Evolutionary conservation across 2,113 vertebrate genomes (phyloP).

Genomic region (Trichomycterus rosablanca): DNA sequence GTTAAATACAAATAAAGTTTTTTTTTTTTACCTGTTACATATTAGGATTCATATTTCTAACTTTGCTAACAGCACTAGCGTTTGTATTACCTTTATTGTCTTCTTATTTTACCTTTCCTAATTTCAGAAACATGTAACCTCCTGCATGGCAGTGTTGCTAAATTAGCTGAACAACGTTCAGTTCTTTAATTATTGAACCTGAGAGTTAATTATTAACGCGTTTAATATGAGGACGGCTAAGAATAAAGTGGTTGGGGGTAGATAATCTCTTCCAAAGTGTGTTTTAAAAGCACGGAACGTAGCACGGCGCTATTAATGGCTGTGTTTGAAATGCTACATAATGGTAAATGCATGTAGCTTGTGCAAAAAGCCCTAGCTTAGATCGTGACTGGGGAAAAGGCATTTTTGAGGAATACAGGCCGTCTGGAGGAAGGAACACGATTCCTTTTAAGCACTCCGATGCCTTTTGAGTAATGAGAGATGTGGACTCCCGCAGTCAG

Average conservation of each 20-base stretch:
- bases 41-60: conserved; percentile 8
- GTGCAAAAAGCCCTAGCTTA: conserved; percentile 25
- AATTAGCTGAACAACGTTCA: conserved; percentile 30
- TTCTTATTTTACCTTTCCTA: no score
- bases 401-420: conserved; percentile 30
- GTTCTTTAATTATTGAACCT: conserved; percentile 44
- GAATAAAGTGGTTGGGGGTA: conserved; percentile 16
- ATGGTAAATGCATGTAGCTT: conserved; percentile 51
- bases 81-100: no score
- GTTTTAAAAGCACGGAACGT: conserved; percentile 34
- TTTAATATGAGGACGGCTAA: conserved; percentile 32
- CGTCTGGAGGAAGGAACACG: conserved; percentile 22
- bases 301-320: conserved; percentile 28
- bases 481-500: conserved; percentile 31
- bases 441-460: conserved; percentile 25
- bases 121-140: no score
- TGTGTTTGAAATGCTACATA: conserved; percentile 25
- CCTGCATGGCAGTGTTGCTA: background rate
- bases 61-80: background rate
- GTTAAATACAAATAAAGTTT: no score
- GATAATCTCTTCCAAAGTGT: conserved; percentile 34
- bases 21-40: no score
- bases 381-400: conserved; percentile 29
- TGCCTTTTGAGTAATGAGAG: conserved; percentile 38
- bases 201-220: conserved; percentile 42